These are phyloP conservation scores for Muscidifurax raptorellus DNA, from an alignment of 1,140 invertebrate genomes.

Conservation along the genomic window DNA sequence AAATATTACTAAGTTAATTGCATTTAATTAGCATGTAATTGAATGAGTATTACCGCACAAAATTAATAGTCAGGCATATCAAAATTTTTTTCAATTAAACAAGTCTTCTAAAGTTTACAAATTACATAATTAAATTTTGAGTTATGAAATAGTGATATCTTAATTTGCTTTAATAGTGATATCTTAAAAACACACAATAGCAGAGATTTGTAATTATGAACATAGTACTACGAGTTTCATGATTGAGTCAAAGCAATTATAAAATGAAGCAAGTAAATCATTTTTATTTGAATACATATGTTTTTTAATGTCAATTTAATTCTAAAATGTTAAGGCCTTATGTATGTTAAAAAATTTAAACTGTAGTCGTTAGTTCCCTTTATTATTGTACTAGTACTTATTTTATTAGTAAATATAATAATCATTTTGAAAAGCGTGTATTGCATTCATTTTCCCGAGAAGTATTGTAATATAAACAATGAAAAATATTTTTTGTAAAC, in stretches of 20 bases:
- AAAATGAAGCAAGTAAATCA: slow-evolving; percentile 4
- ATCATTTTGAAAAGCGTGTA: slow-evolving; percentile 22
- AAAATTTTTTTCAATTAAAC: slow-evolving; percentile 4
- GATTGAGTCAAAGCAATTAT: background rate
- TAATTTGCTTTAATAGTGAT: too few species aligned
- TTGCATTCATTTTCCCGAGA: slow-evolving; percentile 18
- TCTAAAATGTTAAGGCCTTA: slow-evolving; percentile 26
- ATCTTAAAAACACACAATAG: slow-evolving; percentile 15
- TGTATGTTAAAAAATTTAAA: slow-evolving; percentile 13
- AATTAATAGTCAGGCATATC: background rate
- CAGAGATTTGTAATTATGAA: background rate
- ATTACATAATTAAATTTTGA: background rate
- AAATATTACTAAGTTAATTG: slow-evolving; percentile 50
- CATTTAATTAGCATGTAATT: slow-evolving; percentile 49
- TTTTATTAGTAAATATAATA: slow-evolving; percentile 14
- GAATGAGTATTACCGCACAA: slow-evolving; percentile 13
- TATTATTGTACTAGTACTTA: slow-evolving; percentile 29
- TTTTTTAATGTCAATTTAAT: background rate
- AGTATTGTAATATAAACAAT: background rate
- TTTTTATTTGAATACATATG: slow-evolving; percentile 10
- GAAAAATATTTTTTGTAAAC: slow-evolving; percentile 42
- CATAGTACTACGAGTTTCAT: slow-evolving; percentile 12
- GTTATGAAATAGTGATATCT: background rate
- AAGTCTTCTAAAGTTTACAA: background rate
- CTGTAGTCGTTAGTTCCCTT: slow-evolving; percentile 3